Percentiles rank a stretch among this genome's conserved stretches.
phyloP scores from a whole-genome alignment of 2,113 vertebrate genomes.

The Ursus arctos region DNA sequence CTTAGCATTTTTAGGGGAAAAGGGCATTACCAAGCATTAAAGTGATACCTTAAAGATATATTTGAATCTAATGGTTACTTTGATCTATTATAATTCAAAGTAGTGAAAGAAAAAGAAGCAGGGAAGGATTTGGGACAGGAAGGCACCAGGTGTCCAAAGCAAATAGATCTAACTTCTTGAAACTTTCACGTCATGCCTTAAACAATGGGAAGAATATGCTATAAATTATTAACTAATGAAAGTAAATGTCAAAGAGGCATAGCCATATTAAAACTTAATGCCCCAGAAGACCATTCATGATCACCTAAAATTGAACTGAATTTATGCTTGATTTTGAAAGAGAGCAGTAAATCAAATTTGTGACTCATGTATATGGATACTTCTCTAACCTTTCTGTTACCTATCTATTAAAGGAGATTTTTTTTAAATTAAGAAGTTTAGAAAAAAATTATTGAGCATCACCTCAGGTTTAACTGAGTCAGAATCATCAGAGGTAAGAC shows the following conservation, averaged over 20 bases:
- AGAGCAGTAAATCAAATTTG: neutral
- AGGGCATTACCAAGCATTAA: neutral
- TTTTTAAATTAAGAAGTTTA: neutral
- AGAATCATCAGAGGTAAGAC: neutral
- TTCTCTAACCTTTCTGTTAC: neutral
- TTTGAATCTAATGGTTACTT: neutral
- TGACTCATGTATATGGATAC: neutral
- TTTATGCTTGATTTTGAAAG: constrained; percentile 21
- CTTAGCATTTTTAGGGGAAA: neutral
- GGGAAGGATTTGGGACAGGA: neutral
- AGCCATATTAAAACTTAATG: neutral
- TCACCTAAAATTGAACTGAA: neutral
- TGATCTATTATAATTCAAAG: neutral
- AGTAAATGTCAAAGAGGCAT: neutral
- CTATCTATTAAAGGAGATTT: neutral
- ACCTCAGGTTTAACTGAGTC: neutral
- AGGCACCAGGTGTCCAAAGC: neutral
- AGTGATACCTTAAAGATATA: neutral
- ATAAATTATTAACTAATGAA: constrained; percentile 13
- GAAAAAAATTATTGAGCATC: neutral
- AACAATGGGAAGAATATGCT: neutral
- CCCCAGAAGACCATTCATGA: neutral
- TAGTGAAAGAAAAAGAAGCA: neutral
- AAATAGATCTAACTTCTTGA: neutral
- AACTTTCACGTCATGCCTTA: neutral